These are phyloP conservation scores for Pongo abelii DNA, from an alignment of 2,113 vertebrate genomes.

Conservation along the genomic window DNA sequence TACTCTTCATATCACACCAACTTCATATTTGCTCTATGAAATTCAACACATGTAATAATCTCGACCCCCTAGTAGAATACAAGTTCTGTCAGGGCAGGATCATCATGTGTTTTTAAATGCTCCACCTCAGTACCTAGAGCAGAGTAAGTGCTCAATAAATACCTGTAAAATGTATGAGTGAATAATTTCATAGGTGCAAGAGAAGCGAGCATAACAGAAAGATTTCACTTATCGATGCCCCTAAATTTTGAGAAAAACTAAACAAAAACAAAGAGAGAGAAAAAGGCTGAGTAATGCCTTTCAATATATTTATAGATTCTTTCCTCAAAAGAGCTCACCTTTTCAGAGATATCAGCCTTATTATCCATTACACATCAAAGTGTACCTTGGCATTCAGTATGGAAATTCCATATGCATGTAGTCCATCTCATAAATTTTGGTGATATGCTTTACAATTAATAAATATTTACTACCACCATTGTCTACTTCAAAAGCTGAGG, in stretches of 20 bases:
- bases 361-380: slow-evolving; percentile 50
- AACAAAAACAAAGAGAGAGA: neutral
- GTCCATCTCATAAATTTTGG: slow-evolving; percentile 70
- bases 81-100: neutral
- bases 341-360: slow-evolving; percentile 48
- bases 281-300: neutral
- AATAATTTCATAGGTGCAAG: neutral
- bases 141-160: neutral
- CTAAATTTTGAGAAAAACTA: neutral
- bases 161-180: neutral
- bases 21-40: neutral
- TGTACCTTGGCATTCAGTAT: slow-evolving; percentile 61
- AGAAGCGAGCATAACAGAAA: neutral
- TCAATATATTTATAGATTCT: slow-evolving; percentile 24
- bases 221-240: neutral
- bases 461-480: slow-evolving; percentile 78
- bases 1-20: neutral
- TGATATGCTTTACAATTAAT: slow-evolving; percentile 78
- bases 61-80: neutral
- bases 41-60: neutral
- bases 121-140: neutral
- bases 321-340: slow-evolving; percentile 12
- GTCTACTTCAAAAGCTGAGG: slow-evolving; percentile 73
- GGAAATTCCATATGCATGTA: slow-evolving; percentile 29
- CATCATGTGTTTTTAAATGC: neutral